Conservation (phyloP, 2,113 vertebrate species). For the Anguilla rostrata region DNA sequence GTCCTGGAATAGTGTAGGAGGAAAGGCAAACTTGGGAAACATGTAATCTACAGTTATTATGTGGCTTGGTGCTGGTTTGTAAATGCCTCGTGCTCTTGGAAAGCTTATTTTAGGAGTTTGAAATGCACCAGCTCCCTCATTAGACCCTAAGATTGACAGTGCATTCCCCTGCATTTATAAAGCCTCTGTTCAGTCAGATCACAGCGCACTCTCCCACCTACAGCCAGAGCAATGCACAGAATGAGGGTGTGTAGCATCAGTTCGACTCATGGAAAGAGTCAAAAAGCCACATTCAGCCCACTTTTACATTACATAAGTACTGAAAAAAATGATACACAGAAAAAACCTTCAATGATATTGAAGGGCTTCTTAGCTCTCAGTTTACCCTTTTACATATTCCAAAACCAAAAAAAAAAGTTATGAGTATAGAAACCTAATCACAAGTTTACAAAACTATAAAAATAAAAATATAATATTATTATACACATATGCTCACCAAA, state of each 20-base stretch:
- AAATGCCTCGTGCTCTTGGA: conserved; percentile 31
- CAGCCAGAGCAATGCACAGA: not conserved
- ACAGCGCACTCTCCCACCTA: not conserved
- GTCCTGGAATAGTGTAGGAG: conserved; percentile 65
- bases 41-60: conserved; percentile 63
- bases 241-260: not conserved
- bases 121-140: conserved; percentile 17
- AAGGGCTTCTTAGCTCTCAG: not conserved
- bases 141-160: conserved; percentile 9
- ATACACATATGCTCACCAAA: not conserved
- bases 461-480: not conserved
- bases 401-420: not conserved
- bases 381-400: not conserved
- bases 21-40: conserved; percentile 51
- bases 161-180: not conserved
- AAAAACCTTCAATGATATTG: not conserved
- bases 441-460: not conserved
- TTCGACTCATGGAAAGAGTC: not conserved
- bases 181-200: not conserved
- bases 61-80: conserved; percentile 44
- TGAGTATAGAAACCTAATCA: not conserved
- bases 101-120: conserved; percentile 36
- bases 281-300: conserved; percentile 8
- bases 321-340: not conserved
- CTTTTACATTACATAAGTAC: conserved; percentile 4